Evolutionary conservation across 1,140 invertebrate genomes (phyloP), one percentile per base, ranked within the genome.

Genomic region (Ruditapes philippinarum): DNA sequence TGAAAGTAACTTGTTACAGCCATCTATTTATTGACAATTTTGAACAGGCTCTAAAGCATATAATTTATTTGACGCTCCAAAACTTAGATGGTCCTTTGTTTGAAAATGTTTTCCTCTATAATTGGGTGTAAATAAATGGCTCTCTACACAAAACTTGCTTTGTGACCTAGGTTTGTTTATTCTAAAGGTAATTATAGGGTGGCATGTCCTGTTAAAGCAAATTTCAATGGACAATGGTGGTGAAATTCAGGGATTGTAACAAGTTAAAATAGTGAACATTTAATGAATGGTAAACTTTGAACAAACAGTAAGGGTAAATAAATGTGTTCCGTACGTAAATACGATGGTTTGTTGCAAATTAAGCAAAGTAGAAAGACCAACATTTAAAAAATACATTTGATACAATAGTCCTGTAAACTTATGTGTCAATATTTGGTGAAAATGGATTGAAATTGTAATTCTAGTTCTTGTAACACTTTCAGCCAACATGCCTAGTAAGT

Each of bases 281-380:
- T 31, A 70, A 4, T 70, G 65, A 70, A 70, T 70, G 65, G 65
- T 70, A 70, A 70, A 70, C 36, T 40, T 70, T 70, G 31, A 70
- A 70, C 65, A 70, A 70, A 70, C 14, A 40, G 14, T 19, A 70
- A 2, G n/a, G 65, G 33, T 70, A 70, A 70, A 70, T 70, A 70
- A n/a, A 38, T 70, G 36, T 70, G 14, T 70, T 38, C 36, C 14
- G 28, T 36, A 25, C 28, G 65, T 22, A 38, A 70, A 70, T 70
- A 38, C 19, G 9, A 40, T 33, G 3, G 36, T 70, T 70, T 70
- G 65, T 70, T 40, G 65, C 36, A 70, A 70, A 70, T 70, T 22
- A 38, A 33, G 33, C 19, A 22, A 70, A 38, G 17, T 36, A 38
- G 65, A 70, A 70, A 62, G 38, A 70, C 65, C 38, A 70, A 70